phyloP scores from a whole-genome alignment of 2,113 vertebrate species.

The Aptenodytes patagonicus region DNA sequence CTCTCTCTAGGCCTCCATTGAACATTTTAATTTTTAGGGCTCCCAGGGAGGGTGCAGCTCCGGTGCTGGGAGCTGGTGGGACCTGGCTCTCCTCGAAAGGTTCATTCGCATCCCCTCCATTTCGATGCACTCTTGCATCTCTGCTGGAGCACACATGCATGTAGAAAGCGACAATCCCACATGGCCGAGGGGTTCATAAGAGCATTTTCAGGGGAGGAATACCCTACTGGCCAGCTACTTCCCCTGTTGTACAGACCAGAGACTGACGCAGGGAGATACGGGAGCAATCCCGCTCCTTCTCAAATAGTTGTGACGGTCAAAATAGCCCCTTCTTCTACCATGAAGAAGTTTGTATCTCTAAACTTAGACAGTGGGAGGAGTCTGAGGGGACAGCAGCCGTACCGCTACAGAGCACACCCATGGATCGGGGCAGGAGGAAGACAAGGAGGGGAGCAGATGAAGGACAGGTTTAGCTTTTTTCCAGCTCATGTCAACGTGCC shows the following conservation, averaged over 20 bases:
- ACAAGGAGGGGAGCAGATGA: neutral
- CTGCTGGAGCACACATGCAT: neutral
- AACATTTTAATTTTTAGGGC: neutral
- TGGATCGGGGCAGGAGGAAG: neutral
- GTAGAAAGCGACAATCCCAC: neutral
- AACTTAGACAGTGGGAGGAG: neutral
- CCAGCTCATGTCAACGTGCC: neutral
- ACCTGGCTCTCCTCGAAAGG: neutral
- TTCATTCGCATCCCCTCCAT: neutral
- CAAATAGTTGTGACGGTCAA: neutral
- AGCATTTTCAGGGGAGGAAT: neutral
- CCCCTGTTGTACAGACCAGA: neutral
- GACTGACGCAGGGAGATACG: neutral
- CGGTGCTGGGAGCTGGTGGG: rapidly evolving
- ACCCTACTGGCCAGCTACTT: neutral
- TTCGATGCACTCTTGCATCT: neutral
- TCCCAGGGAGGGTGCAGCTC: neutral
- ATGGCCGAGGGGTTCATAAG: neutral
- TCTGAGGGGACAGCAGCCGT: neutral
- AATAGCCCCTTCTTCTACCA: neutral
- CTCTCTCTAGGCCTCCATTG: neutral
- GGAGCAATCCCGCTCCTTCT: neutral
- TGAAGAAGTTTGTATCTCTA: neutral
- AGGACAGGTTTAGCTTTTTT: neutral
- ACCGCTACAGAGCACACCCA: rapidly evolving